Evolutionary conservation across 1,140 invertebrate species (phyloP).

Genomic region (Ceratina calcarata): DNA sequence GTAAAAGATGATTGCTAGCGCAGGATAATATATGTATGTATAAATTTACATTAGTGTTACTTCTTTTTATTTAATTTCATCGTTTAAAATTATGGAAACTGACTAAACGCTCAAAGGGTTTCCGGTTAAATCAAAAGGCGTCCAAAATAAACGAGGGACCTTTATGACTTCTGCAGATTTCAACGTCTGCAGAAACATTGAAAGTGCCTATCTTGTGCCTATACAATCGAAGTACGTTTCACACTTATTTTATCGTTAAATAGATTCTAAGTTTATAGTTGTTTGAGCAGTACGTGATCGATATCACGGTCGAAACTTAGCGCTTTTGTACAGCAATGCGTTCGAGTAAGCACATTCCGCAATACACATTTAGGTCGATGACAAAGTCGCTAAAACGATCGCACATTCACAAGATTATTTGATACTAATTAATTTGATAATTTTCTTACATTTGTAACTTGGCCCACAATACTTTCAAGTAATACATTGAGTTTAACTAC

Average conservation of each 20-base stretch:
- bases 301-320: conserved; percentile 1
- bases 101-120: not conserved
- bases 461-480: not conserved
- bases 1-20: not conserved
- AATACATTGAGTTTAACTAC: not conserved
- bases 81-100: not conserved
- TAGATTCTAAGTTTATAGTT: not conserved
- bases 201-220: conserved; percentile 35
- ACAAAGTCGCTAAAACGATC: conserved; percentile 18
- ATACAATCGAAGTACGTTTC: not conserved
- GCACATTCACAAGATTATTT: conserved; percentile 18
- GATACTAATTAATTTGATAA: conserved; percentile 8
- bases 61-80: not conserved
- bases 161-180: not conserved
- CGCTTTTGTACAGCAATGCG: conserved; percentile 6
- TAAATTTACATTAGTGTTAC: not conserved
- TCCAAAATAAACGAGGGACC: not conserved
- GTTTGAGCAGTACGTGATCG: not conserved
- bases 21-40: not conserved
- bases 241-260: not conserved
- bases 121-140: not conserved
- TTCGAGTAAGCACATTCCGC: conserved; percentile 41
- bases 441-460: conserved; percentile 8
- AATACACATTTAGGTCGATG: conserved; percentile 5
- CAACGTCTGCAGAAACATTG: not conserved